Evolutionary conservation across 92 coral and sea anemone species (phyloP).

Genomic region (Desmophyllum pertusum): DNA sequence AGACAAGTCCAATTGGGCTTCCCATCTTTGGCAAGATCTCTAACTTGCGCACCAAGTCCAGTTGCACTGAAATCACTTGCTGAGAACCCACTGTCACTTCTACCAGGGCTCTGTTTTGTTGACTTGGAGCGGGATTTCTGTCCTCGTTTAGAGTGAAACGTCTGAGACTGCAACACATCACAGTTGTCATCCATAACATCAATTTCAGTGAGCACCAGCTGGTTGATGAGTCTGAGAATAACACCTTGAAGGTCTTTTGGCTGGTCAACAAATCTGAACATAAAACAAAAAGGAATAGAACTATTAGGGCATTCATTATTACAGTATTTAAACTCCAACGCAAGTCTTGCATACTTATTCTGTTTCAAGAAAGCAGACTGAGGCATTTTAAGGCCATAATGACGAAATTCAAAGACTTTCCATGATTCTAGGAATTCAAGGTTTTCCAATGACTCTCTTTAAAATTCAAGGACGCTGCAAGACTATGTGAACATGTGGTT

Average conservation of each 20-base stretch:
- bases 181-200: slow-evolving; percentile 43
- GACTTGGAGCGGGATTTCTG: slow-evolving; percentile 59
- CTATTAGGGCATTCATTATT: neutral
- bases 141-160: slow-evolving; percentile 28
- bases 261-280: slow-evolving; percentile 66
- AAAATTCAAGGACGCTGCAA: no score
- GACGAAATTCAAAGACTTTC: no score
- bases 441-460: no score
- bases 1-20: slow-evolving; percentile 78
- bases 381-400: no score
- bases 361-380: no score
- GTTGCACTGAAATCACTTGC: slow-evolving; percentile 59
- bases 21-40: slow-evolving; percentile 42
- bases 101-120: slow-evolving; percentile 62
- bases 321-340: no score
- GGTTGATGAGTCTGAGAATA: slow-evolving; percentile 67
- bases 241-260: slow-evolving; percentile 66
- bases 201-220: slow-evolving; percentile 70
- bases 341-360: no score
- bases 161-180: slow-evolving; percentile 25
- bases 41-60: slow-evolving; percentile 18
- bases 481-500: no score
- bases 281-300: neutral
- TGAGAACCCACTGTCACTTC: slow-evolving; percentile 69
- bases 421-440: no score